phyloP scores from a whole-genome alignment of 2,797 vertebrate genomes.

The Alauda arvensis region DNA sequence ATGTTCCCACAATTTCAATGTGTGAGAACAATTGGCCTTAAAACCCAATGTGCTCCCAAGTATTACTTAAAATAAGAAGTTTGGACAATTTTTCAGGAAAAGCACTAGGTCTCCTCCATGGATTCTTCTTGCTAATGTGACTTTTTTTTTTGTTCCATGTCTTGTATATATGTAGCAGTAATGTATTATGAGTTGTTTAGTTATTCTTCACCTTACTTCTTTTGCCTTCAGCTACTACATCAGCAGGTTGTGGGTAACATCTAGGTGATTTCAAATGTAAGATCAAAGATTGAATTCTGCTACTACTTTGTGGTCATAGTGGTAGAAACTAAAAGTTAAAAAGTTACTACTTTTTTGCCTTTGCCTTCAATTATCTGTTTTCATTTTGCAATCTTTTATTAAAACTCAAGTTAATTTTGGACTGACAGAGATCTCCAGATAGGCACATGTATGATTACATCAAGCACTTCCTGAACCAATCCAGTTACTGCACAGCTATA shows the following conservation, averaged over 20 bases:
- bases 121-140: neutral
- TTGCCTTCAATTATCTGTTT: neutral
- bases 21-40: neutral
- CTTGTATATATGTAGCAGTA: neutral
- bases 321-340: neutral
- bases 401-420: neutral
- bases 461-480: neutral
- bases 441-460: neutral
- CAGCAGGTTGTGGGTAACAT: neutral
- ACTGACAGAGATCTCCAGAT: neutral
- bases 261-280: neutral
- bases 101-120: neutral
- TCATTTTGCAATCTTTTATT: neutral
- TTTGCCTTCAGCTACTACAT: neutral
- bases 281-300: neutral
- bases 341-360: neutral
- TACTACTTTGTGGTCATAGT: neutral
- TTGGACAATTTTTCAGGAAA: neutral
- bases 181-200: neutral
- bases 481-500: neutral
- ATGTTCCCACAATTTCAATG: neutral
- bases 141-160: neutral
- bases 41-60: neutral
- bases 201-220: neutral
- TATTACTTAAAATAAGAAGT: neutral